phyloP scores from a whole-genome alignment of 2,888 invertebrate genomes.

The Syrista parreyssii region DNA sequence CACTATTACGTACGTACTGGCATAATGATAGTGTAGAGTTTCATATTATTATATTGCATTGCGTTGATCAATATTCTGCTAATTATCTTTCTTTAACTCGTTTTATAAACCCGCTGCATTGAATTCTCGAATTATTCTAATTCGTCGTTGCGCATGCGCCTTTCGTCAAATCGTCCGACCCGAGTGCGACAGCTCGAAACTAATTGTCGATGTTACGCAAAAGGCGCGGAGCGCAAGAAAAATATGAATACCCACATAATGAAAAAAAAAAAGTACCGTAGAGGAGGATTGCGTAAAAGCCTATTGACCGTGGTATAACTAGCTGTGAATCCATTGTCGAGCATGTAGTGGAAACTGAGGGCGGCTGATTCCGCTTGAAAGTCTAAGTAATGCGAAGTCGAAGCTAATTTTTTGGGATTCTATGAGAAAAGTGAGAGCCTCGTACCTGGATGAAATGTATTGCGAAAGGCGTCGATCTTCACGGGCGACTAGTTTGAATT shows the following conservation, averaged over 20 bases:
- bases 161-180: neutral
- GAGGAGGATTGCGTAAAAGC: neutral
- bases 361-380: neutral
- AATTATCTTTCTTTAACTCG: neutral
- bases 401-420: neutral
- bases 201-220: neutral
- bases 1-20: neutral
- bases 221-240: neutral
- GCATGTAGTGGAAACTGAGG: neutral
- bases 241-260: neutral
- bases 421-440: neutral
- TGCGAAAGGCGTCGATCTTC: neutral
- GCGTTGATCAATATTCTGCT: neutral
- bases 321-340: neutral
- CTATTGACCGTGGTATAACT: neutral
- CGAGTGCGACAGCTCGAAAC: neutral
- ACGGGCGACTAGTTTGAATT: neutral
- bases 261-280: neutral
- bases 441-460: neutral
- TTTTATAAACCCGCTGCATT: neutral
- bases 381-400: neutral
- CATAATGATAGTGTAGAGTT: neutral
- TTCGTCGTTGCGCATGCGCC: neutral
- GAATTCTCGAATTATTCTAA: neutral
- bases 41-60: neutral